Evolutionary conservation across 2,888 invertebrate genomes (phyloP).

Genomic region (Cheilosia variabilis): DNA sequence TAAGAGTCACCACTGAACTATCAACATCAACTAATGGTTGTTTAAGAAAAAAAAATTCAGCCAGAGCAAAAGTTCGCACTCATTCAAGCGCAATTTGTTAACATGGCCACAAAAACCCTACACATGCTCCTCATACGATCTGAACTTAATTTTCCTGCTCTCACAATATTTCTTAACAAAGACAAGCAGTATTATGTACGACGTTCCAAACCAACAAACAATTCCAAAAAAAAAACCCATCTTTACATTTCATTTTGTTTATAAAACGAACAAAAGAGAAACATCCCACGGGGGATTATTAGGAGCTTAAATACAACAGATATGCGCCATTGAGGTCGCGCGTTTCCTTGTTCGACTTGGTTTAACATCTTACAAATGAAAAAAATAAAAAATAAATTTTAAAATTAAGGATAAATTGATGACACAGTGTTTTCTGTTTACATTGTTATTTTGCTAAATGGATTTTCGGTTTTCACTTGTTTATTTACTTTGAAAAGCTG

Average conservation of each 20-base stretch:
- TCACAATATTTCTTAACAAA: constrained; percentile 25
- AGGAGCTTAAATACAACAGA: constrained; percentile 24
- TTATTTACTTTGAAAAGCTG: constrained; percentile 15
- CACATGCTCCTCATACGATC: constrained; percentile 3
- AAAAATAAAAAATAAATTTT: background rate
- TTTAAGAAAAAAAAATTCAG: background rate
- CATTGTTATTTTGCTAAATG: constrained; percentile 35
- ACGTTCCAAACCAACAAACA: constrained; percentile 14
- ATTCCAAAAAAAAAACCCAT: constrained; percentile 34
- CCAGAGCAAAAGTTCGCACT: constrained; percentile 5
- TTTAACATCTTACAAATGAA: constrained; percentile 19
- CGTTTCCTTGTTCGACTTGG: constrained; percentile 11
- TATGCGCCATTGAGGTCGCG: constrained; percentile 18
- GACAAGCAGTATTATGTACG: background rate
- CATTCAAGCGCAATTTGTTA: constrained; percentile 18
- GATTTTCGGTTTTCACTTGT: constrained; percentile 39
- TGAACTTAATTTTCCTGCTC: background rate
- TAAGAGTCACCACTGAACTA: background rate
- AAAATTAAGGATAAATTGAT: constrained; percentile 48
- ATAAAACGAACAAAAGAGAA: constrained; percentile 22
- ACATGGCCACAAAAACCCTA: background rate
- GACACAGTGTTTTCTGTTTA: background rate
- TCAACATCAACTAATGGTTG: background rate
- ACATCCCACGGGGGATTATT: background rate
- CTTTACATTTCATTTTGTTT: background rate